Evolutionary conservation across 2,113 vertebrate species (phyloP), one percentile per base, ranked within the genome.

Genomic region (Neotragus moschatus): DNA sequence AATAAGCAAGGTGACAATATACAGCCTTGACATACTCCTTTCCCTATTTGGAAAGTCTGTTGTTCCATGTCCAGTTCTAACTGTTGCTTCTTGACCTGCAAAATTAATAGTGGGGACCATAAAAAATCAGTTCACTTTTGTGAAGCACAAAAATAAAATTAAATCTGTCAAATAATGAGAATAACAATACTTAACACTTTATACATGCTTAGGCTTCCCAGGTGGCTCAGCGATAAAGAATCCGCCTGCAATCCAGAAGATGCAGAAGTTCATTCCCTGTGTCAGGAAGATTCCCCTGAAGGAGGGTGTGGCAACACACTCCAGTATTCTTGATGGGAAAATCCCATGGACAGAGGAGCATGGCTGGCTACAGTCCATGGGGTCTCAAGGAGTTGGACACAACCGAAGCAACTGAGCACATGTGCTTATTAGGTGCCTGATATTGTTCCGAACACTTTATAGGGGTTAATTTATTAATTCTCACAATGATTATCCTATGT

Each of bases 111-210:
- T 19, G 16, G 1, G 75, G 25, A 89, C 45, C 66, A 43, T 45
- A 95, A 82, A 84, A 81, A 84, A 75, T 85, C 6, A 88, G 45
- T 73, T 92, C 56, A 85, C n/a, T 92, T 96, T 75, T 87, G 9
- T 95, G 47, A 86, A 94, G n/a, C 11, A 49, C 36, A 43, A 94
- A 82, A 47, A 70, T 88, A 60, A 89, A n/a, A 5, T 43, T 28
- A 87, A 70, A 66, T 89, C 12, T 86, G 3, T 75, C 43, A 58
- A 88, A 60, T 45, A 45, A n/a, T 66, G 11, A 23, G 86, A 70
- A 84, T 60, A 86, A 85, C 33, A 53, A 30, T 21, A 56, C 11
- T 66, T 89, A 93, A 81, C 19, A 61, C 21, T 55, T 77, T 66
- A 87, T 19, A 21, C 80, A 77, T 36, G 5, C 36, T 79, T 45